phyloP scores from a whole-genome alignment of 2,797 vertebrate genomes.

The Onychomys leucogaster region DNA sequence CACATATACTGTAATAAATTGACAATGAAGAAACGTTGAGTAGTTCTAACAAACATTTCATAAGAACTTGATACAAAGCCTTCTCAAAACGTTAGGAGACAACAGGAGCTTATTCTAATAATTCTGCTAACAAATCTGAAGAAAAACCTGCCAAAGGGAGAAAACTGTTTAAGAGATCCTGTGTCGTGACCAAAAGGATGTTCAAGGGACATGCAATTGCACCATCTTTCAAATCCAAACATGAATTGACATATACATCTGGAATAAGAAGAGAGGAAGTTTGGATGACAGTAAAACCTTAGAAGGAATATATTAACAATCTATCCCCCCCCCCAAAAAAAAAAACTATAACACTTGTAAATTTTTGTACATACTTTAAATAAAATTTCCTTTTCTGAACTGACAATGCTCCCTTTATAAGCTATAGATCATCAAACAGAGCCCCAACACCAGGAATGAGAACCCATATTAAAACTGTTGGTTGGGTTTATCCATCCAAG shows the following conservation, averaged over 20 bases:
- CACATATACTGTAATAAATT: neutral
- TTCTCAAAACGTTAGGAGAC: conserved; percentile 2
- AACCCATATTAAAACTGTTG: neutral
- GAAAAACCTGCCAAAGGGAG: neutral
- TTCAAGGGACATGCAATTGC: neutral
- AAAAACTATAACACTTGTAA: neutral
- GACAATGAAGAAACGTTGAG: neutral
- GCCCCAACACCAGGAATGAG: neutral
- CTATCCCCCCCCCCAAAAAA: neutral
- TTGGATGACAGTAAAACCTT: neutral
- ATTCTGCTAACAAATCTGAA: neutral
- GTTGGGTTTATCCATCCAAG: neutral
- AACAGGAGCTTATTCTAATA: neutral
- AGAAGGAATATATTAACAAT: neutral
- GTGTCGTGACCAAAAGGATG: too few relatives aligned
- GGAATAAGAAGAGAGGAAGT: neutral
- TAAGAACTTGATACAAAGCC: neutral
- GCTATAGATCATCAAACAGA: neutral
- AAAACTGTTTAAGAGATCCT: neutral
- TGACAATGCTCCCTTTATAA: neutral
- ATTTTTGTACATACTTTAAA: neutral
- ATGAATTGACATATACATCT: neutral
- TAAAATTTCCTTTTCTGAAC: neutral
- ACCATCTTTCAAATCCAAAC: neutral
- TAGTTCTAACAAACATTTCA: conserved; percentile 5